Base-by-base conservation (phyloP, 2,113 vertebrate genomes). In the Puntigrus tetrazona region DNA sequence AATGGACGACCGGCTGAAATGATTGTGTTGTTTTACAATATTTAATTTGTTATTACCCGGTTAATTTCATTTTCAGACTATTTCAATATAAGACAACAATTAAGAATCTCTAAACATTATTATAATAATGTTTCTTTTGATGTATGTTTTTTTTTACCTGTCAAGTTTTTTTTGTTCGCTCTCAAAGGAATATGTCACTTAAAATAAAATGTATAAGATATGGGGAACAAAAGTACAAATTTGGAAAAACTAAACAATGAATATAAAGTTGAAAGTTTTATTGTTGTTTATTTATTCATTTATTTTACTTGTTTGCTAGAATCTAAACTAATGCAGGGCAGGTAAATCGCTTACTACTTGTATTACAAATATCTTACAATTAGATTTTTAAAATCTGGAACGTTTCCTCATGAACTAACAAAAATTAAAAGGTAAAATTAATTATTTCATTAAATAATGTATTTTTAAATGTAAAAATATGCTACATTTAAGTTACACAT, bases 1-100 rank as follows among this genome's bases (percentile, higher is more conserved):
- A 36, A 89, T 65, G 63, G 65, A 79, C 8, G 74, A 85, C 38
- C 43, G 7, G 25, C 27, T 13, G 27, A 73, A 61, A 69, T 38
- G 5, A 69, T 80, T 84, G 14, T 67, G 41, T 86, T 27, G 7
- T 82, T 82, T 14, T 86, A 14, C 20, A n/a, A 41, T 41, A 14
- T 6, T 1, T 13, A 0, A 25, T 41, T 13, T 72, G 25, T 72
- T 72, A 41, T 41, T 72, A 34, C 7, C 18, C 31, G n/a, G n/a
- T n/a, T n/a, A 36, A 9, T 10, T 69, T 69, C 0, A 36, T 69
- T 22, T 69, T 65, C 14, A 63, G 7, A 36, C 65, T 6, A n/a
- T 22, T 41, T 72, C 2, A 72, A 8, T n/a, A 43, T 43, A 1
- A 22, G 41, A 41, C 38, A 41, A 38, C 3, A n/a, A 36, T 22